These are phyloP conservation scores for Mola mola DNA, from an alignment of 2,113 vertebrate species.

Conservation along the genomic window DNA sequence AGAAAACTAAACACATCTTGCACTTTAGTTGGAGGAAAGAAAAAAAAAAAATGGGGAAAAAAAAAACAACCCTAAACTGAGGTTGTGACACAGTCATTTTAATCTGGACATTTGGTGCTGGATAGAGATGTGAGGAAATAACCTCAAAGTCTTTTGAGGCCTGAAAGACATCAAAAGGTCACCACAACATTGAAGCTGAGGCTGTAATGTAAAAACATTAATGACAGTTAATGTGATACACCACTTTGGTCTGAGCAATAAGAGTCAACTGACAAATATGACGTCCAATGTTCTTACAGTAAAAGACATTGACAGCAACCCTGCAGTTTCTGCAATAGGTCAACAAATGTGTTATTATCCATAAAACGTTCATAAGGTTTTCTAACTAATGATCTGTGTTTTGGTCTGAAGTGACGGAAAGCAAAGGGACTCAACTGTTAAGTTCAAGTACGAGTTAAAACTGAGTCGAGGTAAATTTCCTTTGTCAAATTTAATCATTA, in stretches of 20 bases:
- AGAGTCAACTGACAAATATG: neutral
- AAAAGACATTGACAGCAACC: slow-evolving; percentile 1
- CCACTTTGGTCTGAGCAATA: slow-evolving; percentile 4
- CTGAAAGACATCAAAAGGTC: slow-evolving; percentile 12
- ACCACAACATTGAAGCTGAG: slow-evolving; percentile 18
- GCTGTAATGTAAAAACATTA: slow-evolving; percentile 23
- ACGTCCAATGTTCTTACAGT: neutral
- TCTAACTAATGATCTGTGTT: neutral
- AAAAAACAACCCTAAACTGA: neutral
- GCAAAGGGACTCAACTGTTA: slow-evolving; percentile 1
- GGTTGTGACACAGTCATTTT: slow-evolving; percentile 29
- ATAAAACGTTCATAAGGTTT: slow-evolving; percentile 1
- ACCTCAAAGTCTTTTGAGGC: slow-evolving; percentile 29
- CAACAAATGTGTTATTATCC: neutral
- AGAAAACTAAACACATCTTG: no score
- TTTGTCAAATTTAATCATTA: neutral
- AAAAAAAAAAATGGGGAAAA: no score
- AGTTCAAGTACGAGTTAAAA: neutral
- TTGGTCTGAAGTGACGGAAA: slow-evolving; percentile 38
- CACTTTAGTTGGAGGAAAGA: no score
- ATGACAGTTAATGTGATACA: slow-evolving; percentile 8
- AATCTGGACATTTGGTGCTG: slow-evolving; percentile 35
- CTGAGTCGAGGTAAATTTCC: neutral
- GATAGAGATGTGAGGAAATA: slow-evolving; percentile 18
- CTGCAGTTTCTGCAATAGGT: slow-evolving; percentile 2